A percentile compares a stretch with the other conserved stretches of the same genome.
Evolutionary conservation across 2,888 invertebrate species (phyloP).

Genomic region (Sinohyriopsis cumingii): DNA sequence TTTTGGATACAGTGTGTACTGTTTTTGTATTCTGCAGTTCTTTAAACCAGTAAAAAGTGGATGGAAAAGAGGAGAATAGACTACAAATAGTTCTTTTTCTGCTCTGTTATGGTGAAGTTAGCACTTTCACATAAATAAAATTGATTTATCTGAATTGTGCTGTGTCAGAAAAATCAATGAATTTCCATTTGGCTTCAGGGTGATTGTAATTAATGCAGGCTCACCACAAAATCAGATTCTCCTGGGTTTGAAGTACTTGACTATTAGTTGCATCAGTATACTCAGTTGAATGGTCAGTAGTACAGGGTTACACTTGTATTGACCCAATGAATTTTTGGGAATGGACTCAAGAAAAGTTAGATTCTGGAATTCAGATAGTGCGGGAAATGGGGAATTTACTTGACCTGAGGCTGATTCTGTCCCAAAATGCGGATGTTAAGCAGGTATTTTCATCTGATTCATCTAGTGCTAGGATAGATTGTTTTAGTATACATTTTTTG

Average conservation of each 20-base stretch:
- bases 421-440: constrained; percentile 22
- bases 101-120: too few relatives aligned
- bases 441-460: constrained; percentile 18
- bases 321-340: constrained; percentile 44
- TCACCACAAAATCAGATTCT: too few relatives aligned
- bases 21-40: too few relatives aligned
- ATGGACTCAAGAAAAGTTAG: constrained; percentile 47
- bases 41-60: too few relatives aligned
- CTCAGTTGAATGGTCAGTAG: too few relatives aligned
- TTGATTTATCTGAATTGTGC: constrained; percentile 8
- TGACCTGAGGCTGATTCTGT: constrained; percentile 35
- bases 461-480: too few relatives aligned
- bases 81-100: too few relatives aligned
- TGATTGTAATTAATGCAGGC: too few relatives aligned
- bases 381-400: constrained; percentile 49
- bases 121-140: not conserved
- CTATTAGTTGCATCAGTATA: too few relatives aligned
- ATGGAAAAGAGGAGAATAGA: too few relatives aligned
- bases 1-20: too few relatives aligned
- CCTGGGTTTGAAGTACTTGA: too few relatives aligned
- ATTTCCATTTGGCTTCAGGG: constrained; percentile 10
- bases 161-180: constrained; percentile 4
- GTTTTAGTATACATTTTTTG: not conserved
- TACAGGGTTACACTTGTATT: not conserved
- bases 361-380: constrained; percentile 30